Evolutionary conservation across 2,113 vertebrate genomes (phyloP), one percentile per base, ranked within the genome.

Genomic region (Mormyrus iriodes): DNA sequence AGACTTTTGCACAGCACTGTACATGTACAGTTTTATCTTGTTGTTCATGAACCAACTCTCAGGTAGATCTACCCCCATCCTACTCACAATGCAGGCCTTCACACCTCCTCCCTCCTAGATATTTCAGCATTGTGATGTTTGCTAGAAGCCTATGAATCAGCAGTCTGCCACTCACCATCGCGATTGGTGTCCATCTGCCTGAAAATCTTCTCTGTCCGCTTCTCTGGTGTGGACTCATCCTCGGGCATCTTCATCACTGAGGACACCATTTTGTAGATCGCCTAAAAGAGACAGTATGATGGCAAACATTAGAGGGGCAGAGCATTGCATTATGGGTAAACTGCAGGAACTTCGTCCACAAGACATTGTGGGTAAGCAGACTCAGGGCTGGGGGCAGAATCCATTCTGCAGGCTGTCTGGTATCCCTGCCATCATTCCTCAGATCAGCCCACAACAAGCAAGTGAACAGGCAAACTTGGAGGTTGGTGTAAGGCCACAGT

Each of bases 211-310:
- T 99, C 98, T 55, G 98, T 99, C 92, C 98, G 97, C 93, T 99
- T 99, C 94, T 99, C 98, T 4, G 98, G 98, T 35, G 98, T 99
- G 0, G 98, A 98, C 90, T 99, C 98, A 0, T 99, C 98, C 93
- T 99, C 98, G 0, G 98, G 98, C 98, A 99, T 99, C 95, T 99
- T 99, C 98, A 99, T 99, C 89, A 99, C 98, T 0, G 98, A 98
- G 55, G 98, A 99, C 90, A 99, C 98, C 98, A 99, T 99, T 94
- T 98, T 99, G 93, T 99, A 99, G 94, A 99, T 99, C 9, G 98
- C 98, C 98, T 99, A 94, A 31, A 31, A 88, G 65, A 42, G 46
- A 58, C 90, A 46, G 90, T 15, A 88, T 9, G 86, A 5, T 1
- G 21, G 42, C 0, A 89, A 27, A 82, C 12, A 39, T 49, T 12